Evolutionary conservation across 2,888 invertebrate genomes (phyloP), one percentile per base, ranked within the genome.

Genomic region (Tenthredo mesomela): DNA sequence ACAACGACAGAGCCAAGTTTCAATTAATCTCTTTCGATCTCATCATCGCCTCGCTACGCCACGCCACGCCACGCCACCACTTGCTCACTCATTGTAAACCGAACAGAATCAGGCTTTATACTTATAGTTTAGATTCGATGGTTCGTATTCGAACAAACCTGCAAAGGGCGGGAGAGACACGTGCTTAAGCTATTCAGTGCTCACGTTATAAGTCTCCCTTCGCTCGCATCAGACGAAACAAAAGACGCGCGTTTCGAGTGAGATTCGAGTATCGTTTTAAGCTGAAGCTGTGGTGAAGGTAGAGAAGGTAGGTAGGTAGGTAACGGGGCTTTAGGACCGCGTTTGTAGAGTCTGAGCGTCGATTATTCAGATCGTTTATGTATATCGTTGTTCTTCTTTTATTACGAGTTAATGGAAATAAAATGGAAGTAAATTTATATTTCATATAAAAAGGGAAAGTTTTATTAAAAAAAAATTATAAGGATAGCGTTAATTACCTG

Each of bases 401-500:
- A n/a, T 50, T 6, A 18, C 6, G 1, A 29, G 29, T 29, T 29
- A 29, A 29, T 29, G 29, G 29, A 29, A 2, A 29, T 29, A 1
- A 29, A 29, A 29, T 29, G 29, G 29, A 29, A 2, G 29, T 29
- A 29, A 29, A 29, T 29, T 29, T 29, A 29, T 2, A 29, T 29
- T 29, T 29, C 29, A 2, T 29, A 29, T 12, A n/a, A 33, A n/a
- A 71, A 5, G 33, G 21, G 43, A 15, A 47, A 21, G 50, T 29
- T 15, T 25, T 9, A 18, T 6, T 18, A 10, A 29, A n/a, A n/a
- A n/a, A n/a, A n/a, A 15, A 7, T 12, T 40, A 40, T 71, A 71
- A 37, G 2, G 71, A 37, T 0, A 37, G 9, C 47, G 15, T 47
- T 54, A 80, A 54, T 80, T 89, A 92, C 93, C 93, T 93, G 86